Evolutionary conservation across 1,140 invertebrate species (phyloP).

Genomic region (Eriosoma lanigerum): DNA sequence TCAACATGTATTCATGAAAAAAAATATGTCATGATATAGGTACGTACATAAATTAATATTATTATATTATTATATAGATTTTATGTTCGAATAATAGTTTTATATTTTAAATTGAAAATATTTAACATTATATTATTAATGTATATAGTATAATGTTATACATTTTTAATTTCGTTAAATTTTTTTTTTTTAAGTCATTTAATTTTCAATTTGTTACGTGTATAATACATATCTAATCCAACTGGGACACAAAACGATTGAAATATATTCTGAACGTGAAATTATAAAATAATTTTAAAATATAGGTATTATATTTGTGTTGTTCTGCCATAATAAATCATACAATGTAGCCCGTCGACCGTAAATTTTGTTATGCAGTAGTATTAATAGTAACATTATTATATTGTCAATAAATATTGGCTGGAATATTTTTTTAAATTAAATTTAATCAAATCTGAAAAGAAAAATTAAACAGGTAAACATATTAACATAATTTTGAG

Average conservation of each 20-base stretch:
- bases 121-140: too few species aligned
- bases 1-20: too few species aligned
- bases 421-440: background rate
- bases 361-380: background rate
- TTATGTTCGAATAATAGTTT: too few species aligned
- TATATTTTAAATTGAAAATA: too few species aligned
- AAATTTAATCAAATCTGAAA: constrained; percentile 6
- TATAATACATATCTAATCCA: constrained; percentile 19
- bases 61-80: too few species aligned
- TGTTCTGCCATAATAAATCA: constrained; percentile 2
- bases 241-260: constrained; percentile 22
- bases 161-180: too few species aligned
- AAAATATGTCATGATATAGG: too few species aligned
- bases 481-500: constrained; percentile 1
- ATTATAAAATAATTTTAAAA: constrained; percentile 4
- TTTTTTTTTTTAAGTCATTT: too few species aligned
- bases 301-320: background rate
- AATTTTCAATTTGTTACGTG: background rate
- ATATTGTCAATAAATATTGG: background rate
- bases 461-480: constrained; percentile 2
- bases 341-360: background rate
- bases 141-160: too few species aligned
- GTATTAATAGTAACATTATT: too few species aligned
- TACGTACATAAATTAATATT: too few species aligned
- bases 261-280: background rate